phyloP scores from a whole-genome alignment of 2,888 invertebrate genomes.

The Dynastes grantii region DNA sequence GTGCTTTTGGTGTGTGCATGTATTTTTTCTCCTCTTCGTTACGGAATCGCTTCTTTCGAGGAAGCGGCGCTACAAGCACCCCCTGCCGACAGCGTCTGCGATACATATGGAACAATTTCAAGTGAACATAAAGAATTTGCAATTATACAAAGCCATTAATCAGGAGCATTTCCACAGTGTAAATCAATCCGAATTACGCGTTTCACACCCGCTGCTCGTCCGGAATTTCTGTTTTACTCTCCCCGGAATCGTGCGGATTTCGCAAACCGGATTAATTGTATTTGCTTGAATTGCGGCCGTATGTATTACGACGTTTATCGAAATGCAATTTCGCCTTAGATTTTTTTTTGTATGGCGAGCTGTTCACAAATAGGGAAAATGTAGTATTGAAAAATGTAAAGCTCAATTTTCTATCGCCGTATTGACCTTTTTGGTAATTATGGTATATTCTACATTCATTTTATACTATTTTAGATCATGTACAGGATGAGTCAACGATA shows the following conservation, averaged over 20 bases:
- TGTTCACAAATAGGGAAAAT: no score
- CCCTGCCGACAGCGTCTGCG: not conserved
- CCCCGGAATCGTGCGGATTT: constrained; percentile 59
- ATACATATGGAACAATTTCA: constrained; percentile 54
- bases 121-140: constrained; percentile 68
- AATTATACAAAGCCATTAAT: constrained; percentile 69
- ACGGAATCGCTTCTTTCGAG: constrained; percentile 14
- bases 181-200: constrained; percentile 69
- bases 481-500: no score
- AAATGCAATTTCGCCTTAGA: not conserved
- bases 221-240: constrained; percentile 62
- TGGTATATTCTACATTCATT: no score
- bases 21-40: constrained; percentile 26
- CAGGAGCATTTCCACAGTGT: constrained; percentile 67
- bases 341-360: not conserved
- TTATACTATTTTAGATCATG: no score
- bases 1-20: constrained; percentile 16
- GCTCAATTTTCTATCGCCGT: no score
- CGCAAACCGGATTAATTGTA: constrained; percentile 53
- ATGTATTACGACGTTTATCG: constrained; percentile 7
- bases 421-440: no score
- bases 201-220: constrained; percentile 66
- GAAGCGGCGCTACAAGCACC: not conserved
- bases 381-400: no score
- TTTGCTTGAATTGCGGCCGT: constrained; percentile 35